These are phyloP conservation scores for Chloroceryle amazona DNA, from an alignment of 2,797 vertebrate species.

Conservation along the genomic window DNA sequence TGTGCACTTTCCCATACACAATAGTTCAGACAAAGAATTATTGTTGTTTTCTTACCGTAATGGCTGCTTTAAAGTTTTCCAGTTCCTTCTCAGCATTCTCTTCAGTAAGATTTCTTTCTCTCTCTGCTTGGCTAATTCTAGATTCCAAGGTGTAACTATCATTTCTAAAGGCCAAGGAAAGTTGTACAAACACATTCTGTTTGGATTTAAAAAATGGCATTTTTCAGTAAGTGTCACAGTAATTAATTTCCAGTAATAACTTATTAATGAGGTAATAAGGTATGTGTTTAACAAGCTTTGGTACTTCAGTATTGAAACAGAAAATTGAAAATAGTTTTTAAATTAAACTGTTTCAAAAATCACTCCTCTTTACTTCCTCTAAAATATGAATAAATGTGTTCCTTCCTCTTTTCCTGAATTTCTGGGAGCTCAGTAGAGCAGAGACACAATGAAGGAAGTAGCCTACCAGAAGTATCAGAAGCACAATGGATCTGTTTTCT, in stretches of 20 bases:
- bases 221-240: background rate
- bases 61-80: slow-evolving; percentile 92
- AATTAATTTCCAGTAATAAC: background rate
- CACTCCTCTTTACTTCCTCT: background rate
- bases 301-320: background rate
- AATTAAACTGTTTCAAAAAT: background rate
- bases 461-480: slow-evolving; percentile 1
- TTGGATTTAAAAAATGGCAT: slow-evolving; percentile 43
- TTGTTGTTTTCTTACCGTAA: slow-evolving; percentile 86
- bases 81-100: slow-evolving; percentile 97
- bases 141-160: slow-evolving; percentile 98
- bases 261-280: background rate
- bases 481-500: slow-evolving; percentile 50
- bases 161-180: slow-evolving; percentile 97
- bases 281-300: background rate
- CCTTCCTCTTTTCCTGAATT: background rate
- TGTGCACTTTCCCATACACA: background rate
- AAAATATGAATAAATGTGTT: background rate
- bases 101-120: slow-evolving; percentile 95
- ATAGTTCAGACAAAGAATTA: background rate
- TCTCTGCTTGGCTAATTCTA: slow-evolving; percentile 93
- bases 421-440: background rate
- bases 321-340: background rate
- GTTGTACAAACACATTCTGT: slow-evolving; percentile 97
- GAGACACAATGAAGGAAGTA: slow-evolving; percentile 21